Evolutionary conservation across 2,113 vertebrate species (phyloP).

Genomic region (Vulpes lagopus): DNA sequence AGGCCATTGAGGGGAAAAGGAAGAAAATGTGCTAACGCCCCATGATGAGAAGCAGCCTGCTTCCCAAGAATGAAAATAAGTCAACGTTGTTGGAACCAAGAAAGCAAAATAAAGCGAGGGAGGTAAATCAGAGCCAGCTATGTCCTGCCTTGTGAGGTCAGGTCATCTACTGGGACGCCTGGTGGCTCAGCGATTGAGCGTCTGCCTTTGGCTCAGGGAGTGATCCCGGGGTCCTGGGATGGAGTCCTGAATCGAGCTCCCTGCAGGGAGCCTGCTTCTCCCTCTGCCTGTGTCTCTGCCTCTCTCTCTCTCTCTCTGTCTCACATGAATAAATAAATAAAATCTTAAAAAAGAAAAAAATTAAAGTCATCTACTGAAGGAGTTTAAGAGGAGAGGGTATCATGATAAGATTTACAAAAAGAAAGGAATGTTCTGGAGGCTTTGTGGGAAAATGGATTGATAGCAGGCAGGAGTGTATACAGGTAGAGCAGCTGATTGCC

Average conservation of each 20-base stretch:
- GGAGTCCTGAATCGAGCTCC: no score
- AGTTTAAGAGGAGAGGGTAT: neutral
- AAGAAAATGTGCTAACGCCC: neutral
- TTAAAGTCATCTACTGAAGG: neutral
- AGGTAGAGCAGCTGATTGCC: no score
- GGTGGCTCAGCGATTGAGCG: no score
- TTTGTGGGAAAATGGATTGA: neutral
- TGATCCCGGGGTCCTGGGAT: no score
- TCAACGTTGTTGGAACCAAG: neutral
- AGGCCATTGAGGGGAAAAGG: neutral
- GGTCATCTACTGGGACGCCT: neutral
- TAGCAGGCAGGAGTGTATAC: neutral
- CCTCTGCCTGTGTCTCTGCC: no score
- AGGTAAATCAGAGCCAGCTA: neutral
- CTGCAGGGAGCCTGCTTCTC: no score
- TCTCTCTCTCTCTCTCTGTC: no score
- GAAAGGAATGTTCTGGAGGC: neutral
- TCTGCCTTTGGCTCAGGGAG: no score
- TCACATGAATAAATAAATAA: no score
- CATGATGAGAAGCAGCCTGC: neutral
- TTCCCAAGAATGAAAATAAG: neutral
- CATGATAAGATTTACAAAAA: neutral
- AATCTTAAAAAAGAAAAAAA: neutral
- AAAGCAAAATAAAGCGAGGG: neutral
- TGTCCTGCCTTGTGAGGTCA: neutral